Percentiles rank a stretch among this genome's conserved stretches.
Conservation (phyloP, 2,797 vertebrate genomes). For the Phataginus tetradactyla region DNA sequence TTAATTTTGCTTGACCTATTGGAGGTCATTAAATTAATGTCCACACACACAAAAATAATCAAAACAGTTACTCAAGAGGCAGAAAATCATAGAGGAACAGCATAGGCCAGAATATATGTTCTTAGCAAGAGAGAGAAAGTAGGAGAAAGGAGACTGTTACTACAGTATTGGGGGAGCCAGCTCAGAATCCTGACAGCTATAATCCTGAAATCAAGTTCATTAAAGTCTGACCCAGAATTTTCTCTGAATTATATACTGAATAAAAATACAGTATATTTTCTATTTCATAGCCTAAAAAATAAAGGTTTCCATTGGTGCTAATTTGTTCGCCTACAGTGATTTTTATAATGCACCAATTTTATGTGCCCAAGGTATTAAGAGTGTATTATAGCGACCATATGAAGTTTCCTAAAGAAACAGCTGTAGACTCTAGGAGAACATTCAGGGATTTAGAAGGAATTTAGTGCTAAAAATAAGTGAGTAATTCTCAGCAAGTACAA, state of each 20-base stretch:
- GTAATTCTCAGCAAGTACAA: constrained; percentile 29
- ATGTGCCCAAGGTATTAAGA: constrained; percentile 15
- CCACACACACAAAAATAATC: background rate
- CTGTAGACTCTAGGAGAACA: background rate
- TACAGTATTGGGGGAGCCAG: background rate
- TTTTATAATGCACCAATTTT: constrained; percentile 34
- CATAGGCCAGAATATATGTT: background rate
- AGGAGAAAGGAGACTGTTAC: background rate
- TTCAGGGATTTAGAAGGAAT: constrained; percentile 35
- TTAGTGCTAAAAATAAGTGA: constrained; percentile 37
- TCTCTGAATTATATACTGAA: constrained; percentile 43
- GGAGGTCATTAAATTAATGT: constrained; percentile 47
- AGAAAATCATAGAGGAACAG: constrained; percentile 17
- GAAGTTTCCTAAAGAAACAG: constrained; percentile 38
- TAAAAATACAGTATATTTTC: background rate
- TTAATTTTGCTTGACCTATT: constrained; percentile 30
- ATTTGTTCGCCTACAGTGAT: background rate
- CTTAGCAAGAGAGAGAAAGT: background rate
- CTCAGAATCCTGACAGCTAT: background rate
- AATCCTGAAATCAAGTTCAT: background rate
- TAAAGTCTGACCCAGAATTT: constrained; percentile 12
- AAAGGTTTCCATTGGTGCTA: background rate
- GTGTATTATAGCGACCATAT: background rate
- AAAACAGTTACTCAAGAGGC: background rate
- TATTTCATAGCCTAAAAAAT: constrained; percentile 33